A percentile compares a stretch with the other conserved stretches of the same genome.
Conservation (phyloP, 2,797 vertebrate genomes). For the Sebastes steindachneri region DNA sequence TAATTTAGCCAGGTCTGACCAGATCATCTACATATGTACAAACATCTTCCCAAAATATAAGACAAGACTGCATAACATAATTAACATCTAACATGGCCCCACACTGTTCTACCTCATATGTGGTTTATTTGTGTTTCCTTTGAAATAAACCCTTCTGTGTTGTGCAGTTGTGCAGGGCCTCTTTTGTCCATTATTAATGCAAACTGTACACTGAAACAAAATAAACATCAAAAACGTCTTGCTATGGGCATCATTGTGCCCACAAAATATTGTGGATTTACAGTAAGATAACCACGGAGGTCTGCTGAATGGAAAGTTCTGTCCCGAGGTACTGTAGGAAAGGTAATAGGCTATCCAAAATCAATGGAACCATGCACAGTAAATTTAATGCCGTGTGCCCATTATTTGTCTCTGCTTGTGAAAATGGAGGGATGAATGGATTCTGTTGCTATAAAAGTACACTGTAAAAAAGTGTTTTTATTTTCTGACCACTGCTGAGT, state of each 20-base stretch:
- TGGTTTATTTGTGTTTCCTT: not conserved
- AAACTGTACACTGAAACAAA: not conserved
- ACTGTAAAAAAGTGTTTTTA: not conserved
- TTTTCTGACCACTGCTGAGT: not conserved
- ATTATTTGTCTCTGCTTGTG: not conserved
- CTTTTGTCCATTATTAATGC: not conserved
- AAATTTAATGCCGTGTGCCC: not conserved
- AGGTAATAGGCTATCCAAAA: not conserved
- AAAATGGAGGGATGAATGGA: slow-evolving; percentile 10
- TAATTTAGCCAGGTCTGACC: not conserved
- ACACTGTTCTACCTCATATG: not conserved
- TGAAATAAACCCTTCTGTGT: not conserved
- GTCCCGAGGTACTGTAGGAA: not conserved
- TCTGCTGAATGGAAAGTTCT: not conserved
- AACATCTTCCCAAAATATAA: not conserved
- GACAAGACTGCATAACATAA: not conserved
- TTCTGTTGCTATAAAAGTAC: not conserved
- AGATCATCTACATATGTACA: not conserved
- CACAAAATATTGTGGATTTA: not conserved
- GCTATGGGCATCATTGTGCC: not conserved
- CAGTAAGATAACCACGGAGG: not conserved
- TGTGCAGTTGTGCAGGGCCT: not conserved
- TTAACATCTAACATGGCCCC: not conserved
- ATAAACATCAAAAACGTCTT: not conserved
- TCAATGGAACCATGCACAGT: not conserved